Base-by-base conservation (phyloP, 2,113 vertebrate genomes). In the Laticauda colubrina region DNA sequence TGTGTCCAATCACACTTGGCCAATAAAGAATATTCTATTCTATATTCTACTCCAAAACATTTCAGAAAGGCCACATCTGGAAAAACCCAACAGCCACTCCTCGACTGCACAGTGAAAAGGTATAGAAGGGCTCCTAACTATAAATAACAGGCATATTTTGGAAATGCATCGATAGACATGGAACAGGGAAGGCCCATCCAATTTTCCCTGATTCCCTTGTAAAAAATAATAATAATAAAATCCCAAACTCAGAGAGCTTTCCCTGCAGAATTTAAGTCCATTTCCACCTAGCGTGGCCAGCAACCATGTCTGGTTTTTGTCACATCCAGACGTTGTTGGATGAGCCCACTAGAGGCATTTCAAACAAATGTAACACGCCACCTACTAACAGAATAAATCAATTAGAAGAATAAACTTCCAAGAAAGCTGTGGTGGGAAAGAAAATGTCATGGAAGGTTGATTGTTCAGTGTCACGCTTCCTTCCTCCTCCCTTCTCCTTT, bases 211-310 rank as follows among this genome's bases (percentile, higher is more conserved):
- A 53, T 59, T 96, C 94, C 85, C 51, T 75, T 75, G 64, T 69
- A 89, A 89, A 85, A 53, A 64, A n/a, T 1, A 64, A 26, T 1
- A n/a, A n/a, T 1, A 29, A 26, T 3, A 4, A 61, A 56, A 57
- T 2, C 1, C 59, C 11, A 64, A 64, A 87, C 94, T 87, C 87
- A 89, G 92, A 48, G 89, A 45, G 86, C n/a, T 93, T 94, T 95
- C 95, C 90, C 94, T 90, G 6, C 55, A 89, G 91, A 92, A 87
- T 93, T 96, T 94, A 95, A 96, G 95, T 94, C 45, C 92, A 90
- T 96, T 95, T 34, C 92, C 45, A 24, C 86, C 85, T 88, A 93
- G 93, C 88, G 81, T 94, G 94, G 93, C 69, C 96, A 81, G 48
- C 94, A 54, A 89, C 24, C 1, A 20, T 34, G 75, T 93, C 94